Evolutionary conservation across 2,797 vertebrate genomes (phyloP).

Genomic region (Sebastes ruberrimus): DNA sequence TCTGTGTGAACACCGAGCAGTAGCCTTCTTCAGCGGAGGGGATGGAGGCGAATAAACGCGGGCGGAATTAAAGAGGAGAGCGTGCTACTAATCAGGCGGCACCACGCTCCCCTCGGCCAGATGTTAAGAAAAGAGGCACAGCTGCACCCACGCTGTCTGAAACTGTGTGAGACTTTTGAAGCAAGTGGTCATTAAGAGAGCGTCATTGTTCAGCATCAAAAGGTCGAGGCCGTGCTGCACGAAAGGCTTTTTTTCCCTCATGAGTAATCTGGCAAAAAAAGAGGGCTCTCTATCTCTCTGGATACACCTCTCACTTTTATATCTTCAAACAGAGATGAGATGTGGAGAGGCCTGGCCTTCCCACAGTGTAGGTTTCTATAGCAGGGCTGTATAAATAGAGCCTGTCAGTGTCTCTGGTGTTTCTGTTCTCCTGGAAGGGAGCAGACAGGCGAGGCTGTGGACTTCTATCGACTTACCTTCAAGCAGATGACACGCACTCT

Average conservation of each 20-base stretch:
- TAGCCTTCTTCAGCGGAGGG: conserved; percentile 6
- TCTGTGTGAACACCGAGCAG: conserved; percentile 30
- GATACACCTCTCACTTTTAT: conserved; percentile 38
- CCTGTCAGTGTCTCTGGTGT: conserved; percentile 28
- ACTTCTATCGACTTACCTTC: conserved; percentile 72
- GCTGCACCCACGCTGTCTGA: neutral
- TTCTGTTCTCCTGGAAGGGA: conserved; percentile 35
- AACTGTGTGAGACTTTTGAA: conserved; percentile 7
- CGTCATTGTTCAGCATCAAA: conserved; percentile 12
- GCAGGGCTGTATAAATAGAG: conserved; percentile 38
- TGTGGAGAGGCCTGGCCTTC: conserved; percentile 26
- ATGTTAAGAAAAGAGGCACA: conserved; percentile 40
- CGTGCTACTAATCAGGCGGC: conserved; percentile 41
- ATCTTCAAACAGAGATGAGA: conserved; percentile 16
- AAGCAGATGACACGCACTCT: conserved; percentile 43
- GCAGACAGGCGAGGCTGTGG: conserved; percentile 26
- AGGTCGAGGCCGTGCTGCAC: conserved; percentile 11
- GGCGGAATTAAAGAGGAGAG: conserved; percentile 27
- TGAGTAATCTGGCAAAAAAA: conserved; percentile 23
- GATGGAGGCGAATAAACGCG: conserved; percentile 42
- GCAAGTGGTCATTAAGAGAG: conserved; percentile 36
- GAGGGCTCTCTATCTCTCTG: neutral
- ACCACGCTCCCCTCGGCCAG: conserved; percentile 33
- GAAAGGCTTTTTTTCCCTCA: neutral
- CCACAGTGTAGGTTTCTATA: conserved; percentile 8